Percentiles rank a stretch among this genome's conserved stretches.
These are phyloP conservation scores for Aromia moschata DNA, from an alignment of 2,888 invertebrate genomes.

Conservation along the genomic window DNA sequence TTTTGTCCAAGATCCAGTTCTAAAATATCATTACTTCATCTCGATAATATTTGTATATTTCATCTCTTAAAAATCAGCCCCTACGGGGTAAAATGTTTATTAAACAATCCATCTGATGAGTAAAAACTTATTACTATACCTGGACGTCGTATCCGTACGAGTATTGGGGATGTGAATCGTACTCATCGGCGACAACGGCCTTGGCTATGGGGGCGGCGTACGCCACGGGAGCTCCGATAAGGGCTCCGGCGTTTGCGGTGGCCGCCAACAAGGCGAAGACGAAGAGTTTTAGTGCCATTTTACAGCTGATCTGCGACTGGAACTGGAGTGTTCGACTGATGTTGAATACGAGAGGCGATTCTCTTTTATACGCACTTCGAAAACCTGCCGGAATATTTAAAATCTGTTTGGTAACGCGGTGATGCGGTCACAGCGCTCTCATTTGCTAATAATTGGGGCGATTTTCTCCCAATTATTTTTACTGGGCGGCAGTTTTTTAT, in stretches of 20 bases:
- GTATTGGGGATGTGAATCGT: constrained; percentile 56
- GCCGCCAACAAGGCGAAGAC: neutral
- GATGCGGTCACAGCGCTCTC: too few species aligned
- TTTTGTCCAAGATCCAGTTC: too few species aligned
- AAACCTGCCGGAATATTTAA: constrained; percentile 8
- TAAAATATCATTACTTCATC: too few species aligned
- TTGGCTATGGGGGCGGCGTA: constrained; percentile 32
- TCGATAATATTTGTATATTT: too few species aligned
- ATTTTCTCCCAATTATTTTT: neutral
- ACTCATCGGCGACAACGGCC: constrained; percentile 45
- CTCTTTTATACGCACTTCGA: constrained; percentile 4
- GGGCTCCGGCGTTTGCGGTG: neutral
- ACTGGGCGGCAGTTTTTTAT: too few species aligned
- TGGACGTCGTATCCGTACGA: constrained; percentile 56
- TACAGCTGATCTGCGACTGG: too few species aligned
- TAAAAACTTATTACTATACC: too few species aligned
- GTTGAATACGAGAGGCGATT: neutral
- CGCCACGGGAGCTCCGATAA: neutral
- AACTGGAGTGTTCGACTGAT: constrained; percentile 1
- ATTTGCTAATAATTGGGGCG: neutral
- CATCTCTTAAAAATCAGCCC: too few species aligned
- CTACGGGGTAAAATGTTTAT: too few species aligned
- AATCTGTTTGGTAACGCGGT: neutral
- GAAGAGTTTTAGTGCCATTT: neutral
- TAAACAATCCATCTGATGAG: too few species aligned